Base-by-base conservation (phyloP, 2,888 invertebrate genomes). In the Cenopis cana region DNA sequence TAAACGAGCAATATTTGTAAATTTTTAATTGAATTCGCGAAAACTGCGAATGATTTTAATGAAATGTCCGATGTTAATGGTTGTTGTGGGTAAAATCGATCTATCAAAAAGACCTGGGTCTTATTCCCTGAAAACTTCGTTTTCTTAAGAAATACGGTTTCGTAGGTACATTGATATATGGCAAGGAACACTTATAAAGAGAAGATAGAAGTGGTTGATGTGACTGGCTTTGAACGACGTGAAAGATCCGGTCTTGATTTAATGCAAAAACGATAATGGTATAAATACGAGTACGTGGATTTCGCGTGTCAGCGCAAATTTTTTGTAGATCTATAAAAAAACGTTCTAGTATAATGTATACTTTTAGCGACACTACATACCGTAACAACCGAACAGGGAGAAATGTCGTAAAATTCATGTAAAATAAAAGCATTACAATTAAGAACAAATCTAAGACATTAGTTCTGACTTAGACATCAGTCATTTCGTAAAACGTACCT, bases 401-500 rank as follows among this genome's bases (percentile, higher is more conserved):
- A 24, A 59, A 14, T 41, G 14, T 38, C 41, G 8, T 41, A 5
- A 41, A 24, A 46, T 46, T 18, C 10, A 50, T 18, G 18, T 6
- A n/a, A 61, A 36, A 17, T 17, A 33, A 29, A n/a, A 33, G 11
- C 24, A 10, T 49, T 29, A 36, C 18, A 20, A n/a, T 12, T 11
- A 60, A 20, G 6, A 29, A 60, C 38, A 54, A 64, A 64, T 38
- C 20, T 36, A 46, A n/a, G 46, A 33, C 62, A 50, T 50, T 33
- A 62, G 18, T 20, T 60, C 46, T 20, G 38, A 36, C 9, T 33
- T 20, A 64, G 41, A 33, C 18, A 36, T 46, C 60, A 55, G 55
- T 50, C 14, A 38, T 61, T 55, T 71, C 71, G 64, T 71, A 76
- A 75, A 76, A 76, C 77, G 76, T 77, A 33, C 33, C 9, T 33